Evolutionary conservation across 2,888 invertebrate species (phyloP), one percentile per base, ranked within the genome.

Genomic region (Tinea trinotella): DNA sequence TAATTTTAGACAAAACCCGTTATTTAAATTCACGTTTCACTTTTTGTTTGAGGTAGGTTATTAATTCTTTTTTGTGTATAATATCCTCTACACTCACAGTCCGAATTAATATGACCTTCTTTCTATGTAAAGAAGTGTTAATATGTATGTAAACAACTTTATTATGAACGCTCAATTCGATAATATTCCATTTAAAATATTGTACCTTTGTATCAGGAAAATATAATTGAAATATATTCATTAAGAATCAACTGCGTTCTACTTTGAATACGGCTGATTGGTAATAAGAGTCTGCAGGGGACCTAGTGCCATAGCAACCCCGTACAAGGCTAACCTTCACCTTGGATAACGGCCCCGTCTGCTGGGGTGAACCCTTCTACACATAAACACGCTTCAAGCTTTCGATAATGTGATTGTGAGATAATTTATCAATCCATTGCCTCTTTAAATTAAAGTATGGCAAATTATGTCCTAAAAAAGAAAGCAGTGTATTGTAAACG

Each of bases 301-400:
- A 13, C 24, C 50, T 49, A 13, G 24, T 50, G 24, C 71, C 66
- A 71, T 73, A 62, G 76, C 61, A 67, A 76, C 72, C 58, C 57
- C 67, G 55, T 66, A 61, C 60, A 59, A 60, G 60, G 56, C 56
- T 61, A 65, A 67, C 76, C 76, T 79, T 80, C 75, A 76, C 74
- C 77, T 74, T 74, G 68, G 60, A 56, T 67, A 68, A 71, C 68
- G 62, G 62, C 61, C 59, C 58, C 65, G 73, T 72, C 75, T 76
- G 70, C 63, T 60, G 60, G 57, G 56, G 56, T 46, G 17, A 46
- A 46, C 46, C 19, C 46, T 46, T 19, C 18, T 19, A 46, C 46
- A 19, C 46, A 19, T 3, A 17, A 2, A 6, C n/a, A 12, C 15
- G 7, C 46, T 4, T 19, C n/a, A 44, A 15, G 17, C 17, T 15